Evolutionary conservation across 1,140 invertebrate genomes (phyloP).

Genomic region (Ganaspis sp.): DNA sequence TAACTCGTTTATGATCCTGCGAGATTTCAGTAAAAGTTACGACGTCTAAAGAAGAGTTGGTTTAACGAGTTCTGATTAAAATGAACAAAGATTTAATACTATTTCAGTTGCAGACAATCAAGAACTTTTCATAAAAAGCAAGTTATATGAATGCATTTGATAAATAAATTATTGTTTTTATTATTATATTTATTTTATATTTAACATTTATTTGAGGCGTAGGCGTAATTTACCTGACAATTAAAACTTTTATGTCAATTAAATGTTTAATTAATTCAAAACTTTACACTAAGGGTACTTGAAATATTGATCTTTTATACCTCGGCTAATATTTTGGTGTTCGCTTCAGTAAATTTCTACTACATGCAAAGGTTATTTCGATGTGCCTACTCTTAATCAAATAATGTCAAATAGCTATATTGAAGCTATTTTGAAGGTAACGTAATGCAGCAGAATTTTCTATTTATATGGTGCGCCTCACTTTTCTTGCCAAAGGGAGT

Average conservation of each 20-base stretch:
- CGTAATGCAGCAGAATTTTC: neutral
- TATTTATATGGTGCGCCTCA: neutral
- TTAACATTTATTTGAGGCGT: no score
- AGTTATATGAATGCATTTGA: neutral
- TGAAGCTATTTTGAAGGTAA: neutral
- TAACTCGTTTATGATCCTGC: slow-evolving; percentile 20
- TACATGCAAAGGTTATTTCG: no score
- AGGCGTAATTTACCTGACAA: neutral
- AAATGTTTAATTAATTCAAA: no score
- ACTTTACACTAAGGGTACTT: no score
- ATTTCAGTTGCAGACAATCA: neutral
- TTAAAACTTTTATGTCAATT: neutral
- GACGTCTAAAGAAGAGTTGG: slow-evolving; percentile 1
- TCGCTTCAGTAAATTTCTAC: no score
- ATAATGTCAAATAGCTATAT: no score
- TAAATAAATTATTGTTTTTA: no score
- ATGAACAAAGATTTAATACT: slow-evolving; percentile 23
- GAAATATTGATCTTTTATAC: no score
- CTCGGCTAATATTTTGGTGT: no score
- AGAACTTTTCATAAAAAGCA: neutral
- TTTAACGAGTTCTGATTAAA: slow-evolving; percentile 27
- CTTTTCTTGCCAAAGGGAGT: neutral
- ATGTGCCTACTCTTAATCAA: no score
- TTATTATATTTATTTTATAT: no score
- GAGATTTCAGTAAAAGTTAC: slow-evolving; percentile 22